These are phyloP conservation scores for Xenops minutus DNA, from an alignment of 2,797 vertebrate species.

Conservation along the genomic window DNA sequence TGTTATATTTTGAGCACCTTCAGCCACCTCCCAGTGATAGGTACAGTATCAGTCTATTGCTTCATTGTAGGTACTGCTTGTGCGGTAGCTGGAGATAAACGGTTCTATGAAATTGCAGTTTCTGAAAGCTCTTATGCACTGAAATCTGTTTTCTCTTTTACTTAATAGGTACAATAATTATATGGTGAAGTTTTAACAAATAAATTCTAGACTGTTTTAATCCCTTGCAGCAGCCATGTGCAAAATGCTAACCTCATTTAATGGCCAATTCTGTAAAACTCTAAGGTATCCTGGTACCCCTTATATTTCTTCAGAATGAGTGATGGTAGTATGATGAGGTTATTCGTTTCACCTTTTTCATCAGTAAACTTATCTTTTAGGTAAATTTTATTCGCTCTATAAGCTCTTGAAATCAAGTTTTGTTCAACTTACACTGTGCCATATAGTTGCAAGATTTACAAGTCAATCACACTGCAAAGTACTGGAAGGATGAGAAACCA, in stretches of 20 bases:
- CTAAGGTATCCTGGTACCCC: not conserved
- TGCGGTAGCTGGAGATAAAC: not conserved
- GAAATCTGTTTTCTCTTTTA: not conserved
- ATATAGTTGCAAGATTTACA: not conserved
- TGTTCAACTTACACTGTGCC: not conserved
- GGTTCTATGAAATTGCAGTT: not conserved
- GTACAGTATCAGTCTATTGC: conserved; percentile 48
- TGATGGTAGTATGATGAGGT: not conserved
- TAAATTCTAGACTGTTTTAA: not conserved
- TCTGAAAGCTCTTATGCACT: not conserved
- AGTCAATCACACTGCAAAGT: not conserved
- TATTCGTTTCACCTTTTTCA: not conserved
- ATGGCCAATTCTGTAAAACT: not conserved
- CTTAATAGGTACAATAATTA: not conserved
- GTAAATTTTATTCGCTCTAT: not conserved
- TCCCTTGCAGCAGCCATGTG: not conserved
- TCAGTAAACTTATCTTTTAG: not conserved
- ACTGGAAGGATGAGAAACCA: not conserved
- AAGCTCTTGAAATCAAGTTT: not conserved
- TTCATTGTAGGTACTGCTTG: not conserved
- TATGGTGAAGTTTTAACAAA: not conserved
- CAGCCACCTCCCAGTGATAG: conserved; percentile 70
- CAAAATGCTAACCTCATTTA: not conserved
- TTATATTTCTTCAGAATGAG: not conserved
- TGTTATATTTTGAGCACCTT: conserved; percentile 87